Conservation (phyloP, 2,113 vertebrate species). For the Gnathonemus longibarbis region DNA sequence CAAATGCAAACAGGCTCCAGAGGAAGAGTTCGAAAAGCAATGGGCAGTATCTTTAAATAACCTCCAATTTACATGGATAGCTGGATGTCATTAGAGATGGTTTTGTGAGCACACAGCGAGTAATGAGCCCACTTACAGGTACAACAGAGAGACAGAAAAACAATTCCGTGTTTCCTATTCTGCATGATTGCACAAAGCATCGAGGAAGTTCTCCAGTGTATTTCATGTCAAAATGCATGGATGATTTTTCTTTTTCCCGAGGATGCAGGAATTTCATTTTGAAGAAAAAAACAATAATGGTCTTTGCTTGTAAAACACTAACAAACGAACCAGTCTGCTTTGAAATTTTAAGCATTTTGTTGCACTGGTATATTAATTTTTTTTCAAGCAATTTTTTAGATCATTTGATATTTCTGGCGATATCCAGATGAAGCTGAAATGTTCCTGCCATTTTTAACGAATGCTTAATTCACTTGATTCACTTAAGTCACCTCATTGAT, state of each 20-base stretch:
- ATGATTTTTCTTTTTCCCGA: slow-evolving; percentile 7
- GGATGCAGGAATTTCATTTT: slow-evolving; percentile 2
- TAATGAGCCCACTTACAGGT: slow-evolving; percentile 99
- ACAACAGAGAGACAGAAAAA: slow-evolving; percentile 34
- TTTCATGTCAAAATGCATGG: slow-evolving; percentile 20
- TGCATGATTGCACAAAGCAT: slow-evolving; percentile 32
- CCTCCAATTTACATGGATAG: slow-evolving; percentile 98
- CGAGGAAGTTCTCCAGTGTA: slow-evolving; percentile 18
- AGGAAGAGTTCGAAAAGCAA: slow-evolving; percentile 97
- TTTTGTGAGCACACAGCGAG: slow-evolving; percentile 97
- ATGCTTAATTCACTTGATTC: background rate
- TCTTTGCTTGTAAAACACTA: background rate
- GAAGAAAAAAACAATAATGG: background rate
- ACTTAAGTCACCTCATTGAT: background rate
- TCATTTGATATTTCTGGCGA: background rate
- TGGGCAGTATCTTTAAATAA: slow-evolving; percentile 97
- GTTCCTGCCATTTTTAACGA: background rate
- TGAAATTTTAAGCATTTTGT: background rate
- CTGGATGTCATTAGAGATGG: slow-evolving; percentile 91
- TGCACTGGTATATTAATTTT: background rate
- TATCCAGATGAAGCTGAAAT: background rate
- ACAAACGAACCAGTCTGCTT: background rate
- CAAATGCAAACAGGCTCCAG: slow-evolving; percentile 34
- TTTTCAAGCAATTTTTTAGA: background rate
- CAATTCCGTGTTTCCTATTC: slow-evolving; percentile 12